Conservation (phyloP, 2,888 invertebrate species). For the Cheilosia scutellata region DNA sequence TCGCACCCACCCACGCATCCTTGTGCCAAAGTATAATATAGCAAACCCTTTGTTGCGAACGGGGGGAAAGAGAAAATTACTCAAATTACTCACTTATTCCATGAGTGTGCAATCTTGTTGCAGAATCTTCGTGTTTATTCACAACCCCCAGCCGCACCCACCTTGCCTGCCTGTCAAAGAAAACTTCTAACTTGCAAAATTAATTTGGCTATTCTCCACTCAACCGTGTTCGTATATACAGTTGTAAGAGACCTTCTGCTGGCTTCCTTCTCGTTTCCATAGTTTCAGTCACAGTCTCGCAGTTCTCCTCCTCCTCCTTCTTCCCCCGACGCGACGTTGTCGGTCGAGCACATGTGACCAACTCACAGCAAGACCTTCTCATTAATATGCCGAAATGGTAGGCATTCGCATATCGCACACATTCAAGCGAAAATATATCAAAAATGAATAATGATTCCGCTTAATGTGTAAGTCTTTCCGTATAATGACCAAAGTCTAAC, state of each 20-base stretch:
- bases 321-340: not conserved
- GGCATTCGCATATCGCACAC: slow-evolving; percentile 74
- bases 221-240: slow-evolving; percentile 12
- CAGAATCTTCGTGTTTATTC: slow-evolving; percentile 31
- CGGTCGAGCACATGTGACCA: slow-evolving; percentile 50
- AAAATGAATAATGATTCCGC: slow-evolving; percentile 83
- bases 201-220: slow-evolving; percentile 51
- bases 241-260: slow-evolving; percentile 16
- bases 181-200: slow-evolving; percentile 52
- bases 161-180: slow-evolving; percentile 1
- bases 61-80: not conserved
- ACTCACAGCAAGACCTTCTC: slow-evolving; percentile 47
- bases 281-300: slow-evolving; percentile 3
- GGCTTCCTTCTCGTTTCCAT: slow-evolving; percentile 43
- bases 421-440: slow-evolving; percentile 78
- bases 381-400: slow-evolving; percentile 74
- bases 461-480: slow-evolving; percentile 79
- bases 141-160: not conserved
- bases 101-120: slow-evolving; percentile 16
- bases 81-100: slow-evolving; percentile 20
- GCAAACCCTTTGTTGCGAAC: not conserved
- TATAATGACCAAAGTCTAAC: slow-evolving; percentile 73
- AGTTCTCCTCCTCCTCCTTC: not conserved
- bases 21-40: not conserved
- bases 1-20: not conserved